Evolutionary conservation across 2,888 invertebrate species (phyloP), one percentile per base, ranked within the genome.

Genomic region (Andrena trimmerana): DNA sequence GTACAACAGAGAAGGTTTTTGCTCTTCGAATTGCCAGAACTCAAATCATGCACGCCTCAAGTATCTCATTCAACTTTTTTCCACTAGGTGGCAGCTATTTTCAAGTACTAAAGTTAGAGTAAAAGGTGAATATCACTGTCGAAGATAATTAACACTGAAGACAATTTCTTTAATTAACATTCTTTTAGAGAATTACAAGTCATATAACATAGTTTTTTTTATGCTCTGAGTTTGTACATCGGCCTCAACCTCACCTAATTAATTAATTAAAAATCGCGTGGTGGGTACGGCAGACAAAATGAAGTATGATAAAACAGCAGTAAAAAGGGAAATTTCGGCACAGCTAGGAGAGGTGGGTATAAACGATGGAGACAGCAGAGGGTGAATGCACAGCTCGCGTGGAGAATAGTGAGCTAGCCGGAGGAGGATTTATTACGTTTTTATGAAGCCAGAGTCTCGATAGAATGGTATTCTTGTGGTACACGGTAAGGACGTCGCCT

Each of bases 391-490:
- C 13, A 31, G 52, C 48, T 70, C 16, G 27, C 27, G 24, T 20
- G 29, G 63, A 71, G 63, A 57, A 81, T 59, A 62, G 57, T 5
- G 69, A 27, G 24, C 73, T 50, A 68, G 57, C 66, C 13, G 60
- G 36, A 20, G 70, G 73, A 87, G 86, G 85, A 90, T 91, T 90
- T 89, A 90, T 90, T 88, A 86, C 81, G 85, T 88, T 90, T 91
- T 90, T 89, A 90, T 89, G 86, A 90, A 90, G 73, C 71, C 48
- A 48, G 77, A 75, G 78, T 85, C 86, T 84, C 85, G 71, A 81
- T 80, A 86, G 81, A 87, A 88, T 84, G 86, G 75, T 89, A 87
- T 89, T 88, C 87, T 87, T 78, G 79, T 66, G 69, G 73, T 83
- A 76, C 79, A 86, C 62, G 65, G 67, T 36, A 36, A 75, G 68